phyloP scores from a whole-genome alignment of 2,113 vertebrate species.

The Myxocyprinus asiaticus region DNA sequence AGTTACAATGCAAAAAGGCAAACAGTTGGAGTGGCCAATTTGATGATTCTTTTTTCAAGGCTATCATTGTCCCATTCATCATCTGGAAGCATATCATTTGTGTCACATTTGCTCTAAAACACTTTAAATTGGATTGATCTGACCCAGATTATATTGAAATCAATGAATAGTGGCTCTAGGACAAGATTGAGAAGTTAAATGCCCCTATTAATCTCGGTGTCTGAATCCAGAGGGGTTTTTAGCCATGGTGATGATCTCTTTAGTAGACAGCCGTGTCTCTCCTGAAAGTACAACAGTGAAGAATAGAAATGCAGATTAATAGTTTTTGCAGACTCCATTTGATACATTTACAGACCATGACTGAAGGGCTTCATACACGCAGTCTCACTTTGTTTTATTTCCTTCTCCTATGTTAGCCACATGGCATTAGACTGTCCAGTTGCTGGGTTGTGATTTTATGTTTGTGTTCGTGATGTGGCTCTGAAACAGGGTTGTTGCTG shows the following conservation, averaged over 20 bases:
- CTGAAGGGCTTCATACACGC: neutral
- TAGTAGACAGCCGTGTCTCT: constrained; percentile 31
- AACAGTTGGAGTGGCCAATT: constrained; percentile 73
- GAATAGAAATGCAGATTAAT: constrained; percentile 26
- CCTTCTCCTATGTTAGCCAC: neutral
- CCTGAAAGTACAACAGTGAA: constrained; percentile 11
- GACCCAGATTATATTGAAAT: constrained; percentile 76
- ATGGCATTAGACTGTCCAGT: constrained; percentile 42
- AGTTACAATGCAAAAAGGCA: constrained; percentile 79
- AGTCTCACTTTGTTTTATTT: neutral
- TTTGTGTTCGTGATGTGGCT: constrained; percentile 23
- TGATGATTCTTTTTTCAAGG: constrained; percentile 75
- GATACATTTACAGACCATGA: neutral
- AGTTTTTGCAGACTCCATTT: constrained; percentile 37
- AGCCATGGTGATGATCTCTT: constrained; percentile 43
- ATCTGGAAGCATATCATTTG: constrained; percentile 68
- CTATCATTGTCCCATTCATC: constrained; percentile 75
- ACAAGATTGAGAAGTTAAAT: constrained; percentile 71
- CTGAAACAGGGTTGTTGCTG: constrained; percentile 2
- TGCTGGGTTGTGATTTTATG: constrained; percentile 17
- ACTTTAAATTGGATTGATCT: constrained; percentile 78
- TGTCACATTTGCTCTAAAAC: constrained; percentile 65
- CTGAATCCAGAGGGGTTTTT: constrained; percentile 60
- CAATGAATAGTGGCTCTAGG: constrained; percentile 74
- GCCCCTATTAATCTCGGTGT: constrained; percentile 72